Base-by-base conservation (phyloP, 2,888 invertebrate species). In the Drosophila gaucha region DNA sequence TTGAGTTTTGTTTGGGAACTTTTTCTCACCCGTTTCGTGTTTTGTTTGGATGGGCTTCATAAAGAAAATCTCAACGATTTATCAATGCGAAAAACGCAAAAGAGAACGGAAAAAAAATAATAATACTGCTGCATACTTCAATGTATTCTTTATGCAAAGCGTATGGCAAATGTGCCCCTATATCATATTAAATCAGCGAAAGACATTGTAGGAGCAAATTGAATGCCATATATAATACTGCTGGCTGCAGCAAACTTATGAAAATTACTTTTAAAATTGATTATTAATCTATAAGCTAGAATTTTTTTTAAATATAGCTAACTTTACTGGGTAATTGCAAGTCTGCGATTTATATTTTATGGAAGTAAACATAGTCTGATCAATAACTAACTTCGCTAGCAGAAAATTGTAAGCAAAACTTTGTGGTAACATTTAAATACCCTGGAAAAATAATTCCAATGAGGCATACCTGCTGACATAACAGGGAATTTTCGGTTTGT, bases 31-130 rank as follows among this genome's bases (percentile, higher is more conserved):
- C 57, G 58, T 54, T 59, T 56, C 35, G 33, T 52, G 38, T 64
- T 76, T 75, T 55, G 69, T 76, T 73, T 62, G 58, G 62, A 62
- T 63, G 22, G 67, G 80, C 66, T 76, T 71, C 67, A 84, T 86
- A 57, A 74, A 68, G 71, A 78, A 80, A 84, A 80, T 84, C 62
- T 51, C 63, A 31, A 50, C 74, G 59, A 80, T 86, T 80, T 84
- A 80, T 86, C 80, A 80, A 67, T n/a, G 58, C 54, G 39, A 64
- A 62, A 36, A 50, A n/a, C 6, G 6, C 12, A 46, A 14, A 16
- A 20, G 12, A 49, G 35, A 20, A 30, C 28, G 0, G 20, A 55
- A 57, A 16, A 30, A 28, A 41, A 49, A 63, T 46, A 20, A 41
- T 44, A 43, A 54, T 60, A 35, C 28, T 10, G 14, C 22, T 24